A percentile compares a stretch with the other conserved stretches of the same genome.
Evolutionary conservation across 2,797 vertebrate genomes (phyloP).

Genomic region (Onychomys torridus): DNA sequence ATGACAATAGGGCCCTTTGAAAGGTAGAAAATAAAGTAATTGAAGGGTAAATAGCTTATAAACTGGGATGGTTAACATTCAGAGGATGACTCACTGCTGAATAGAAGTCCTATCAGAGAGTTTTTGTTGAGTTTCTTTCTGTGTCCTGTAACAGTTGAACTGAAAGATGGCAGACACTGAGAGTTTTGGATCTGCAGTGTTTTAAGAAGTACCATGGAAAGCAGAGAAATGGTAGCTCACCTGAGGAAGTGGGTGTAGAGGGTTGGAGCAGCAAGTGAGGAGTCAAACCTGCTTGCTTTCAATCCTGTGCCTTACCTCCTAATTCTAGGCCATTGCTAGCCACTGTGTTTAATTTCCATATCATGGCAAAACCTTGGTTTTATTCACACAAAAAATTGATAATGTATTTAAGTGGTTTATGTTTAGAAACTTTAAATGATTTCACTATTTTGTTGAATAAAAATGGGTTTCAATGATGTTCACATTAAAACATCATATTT

Average conservation of each 20-base stretch:
- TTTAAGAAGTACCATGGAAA: background rate
- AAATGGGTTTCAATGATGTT: background rate
- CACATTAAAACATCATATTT: background rate
- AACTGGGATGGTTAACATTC: conserved; percentile 34
- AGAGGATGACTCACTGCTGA: background rate
- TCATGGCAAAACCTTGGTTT: background rate
- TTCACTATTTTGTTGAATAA: conserved; percentile 15
- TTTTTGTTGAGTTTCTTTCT: conserved; percentile 60
- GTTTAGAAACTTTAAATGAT: background rate
- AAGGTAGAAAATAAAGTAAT: conserved; percentile 72
- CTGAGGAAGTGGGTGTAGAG: background rate
- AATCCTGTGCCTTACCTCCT: background rate
- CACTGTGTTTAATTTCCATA: background rate
- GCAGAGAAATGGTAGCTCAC: background rate
- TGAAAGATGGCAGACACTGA: background rate
- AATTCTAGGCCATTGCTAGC: background rate
- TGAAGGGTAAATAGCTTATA: conserved; percentile 42
- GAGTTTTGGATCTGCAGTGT: background rate
- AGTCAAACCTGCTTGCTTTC: background rate
- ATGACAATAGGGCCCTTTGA: conserved; percentile 18
- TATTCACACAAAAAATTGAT: background rate
- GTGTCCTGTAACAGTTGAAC: background rate
- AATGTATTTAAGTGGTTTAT: background rate
- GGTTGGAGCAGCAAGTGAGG: background rate
- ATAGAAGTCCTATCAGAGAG: conserved; percentile 12